A percentile compares a stretch with the other conserved stretches of the same genome.
These are phyloP conservation scores for Bubo bubo DNA, from an alignment of 2,113 vertebrate species.

Conservation along the genomic window DNA sequence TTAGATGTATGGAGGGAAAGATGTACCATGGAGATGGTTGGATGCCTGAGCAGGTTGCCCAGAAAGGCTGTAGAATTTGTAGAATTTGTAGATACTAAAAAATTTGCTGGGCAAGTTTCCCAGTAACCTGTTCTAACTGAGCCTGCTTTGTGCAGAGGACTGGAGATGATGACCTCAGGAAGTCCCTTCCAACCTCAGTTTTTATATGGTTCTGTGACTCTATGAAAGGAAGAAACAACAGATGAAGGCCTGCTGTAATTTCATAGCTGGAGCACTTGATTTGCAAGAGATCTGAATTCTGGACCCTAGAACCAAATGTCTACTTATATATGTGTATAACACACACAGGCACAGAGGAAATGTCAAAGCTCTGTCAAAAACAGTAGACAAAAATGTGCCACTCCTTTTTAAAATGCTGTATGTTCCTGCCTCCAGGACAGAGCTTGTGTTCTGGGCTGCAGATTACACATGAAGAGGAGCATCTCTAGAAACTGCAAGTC, in stretches of 20 bases:
- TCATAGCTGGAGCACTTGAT: background rate
- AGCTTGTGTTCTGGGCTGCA: background rate
- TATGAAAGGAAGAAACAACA: background rate
- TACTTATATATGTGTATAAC: background rate
- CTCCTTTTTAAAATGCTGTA: background rate
- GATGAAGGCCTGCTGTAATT: background rate
- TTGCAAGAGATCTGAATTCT: background rate
- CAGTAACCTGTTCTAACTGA: background rate
- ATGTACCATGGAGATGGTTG: accelerated
- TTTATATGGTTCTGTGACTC: background rate
- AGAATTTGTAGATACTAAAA: background rate
- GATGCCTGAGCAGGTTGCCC: background rate
- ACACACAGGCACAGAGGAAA: background rate
- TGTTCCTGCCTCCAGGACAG: background rate
- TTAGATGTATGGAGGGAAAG: background rate
- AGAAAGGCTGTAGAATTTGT: background rate
- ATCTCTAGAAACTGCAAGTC: background rate
- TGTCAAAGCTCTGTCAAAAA: background rate
- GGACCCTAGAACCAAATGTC: background rate
- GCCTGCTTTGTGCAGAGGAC: background rate
- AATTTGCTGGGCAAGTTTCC: background rate
- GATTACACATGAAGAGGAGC: background rate
- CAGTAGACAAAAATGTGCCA: background rate
- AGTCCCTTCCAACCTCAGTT: background rate
- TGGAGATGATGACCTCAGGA: background rate